These are phyloP conservation scores for Agrochola macilenta DNA, from an alignment of 2,888 invertebrate genomes.

Conservation along the genomic window DNA sequence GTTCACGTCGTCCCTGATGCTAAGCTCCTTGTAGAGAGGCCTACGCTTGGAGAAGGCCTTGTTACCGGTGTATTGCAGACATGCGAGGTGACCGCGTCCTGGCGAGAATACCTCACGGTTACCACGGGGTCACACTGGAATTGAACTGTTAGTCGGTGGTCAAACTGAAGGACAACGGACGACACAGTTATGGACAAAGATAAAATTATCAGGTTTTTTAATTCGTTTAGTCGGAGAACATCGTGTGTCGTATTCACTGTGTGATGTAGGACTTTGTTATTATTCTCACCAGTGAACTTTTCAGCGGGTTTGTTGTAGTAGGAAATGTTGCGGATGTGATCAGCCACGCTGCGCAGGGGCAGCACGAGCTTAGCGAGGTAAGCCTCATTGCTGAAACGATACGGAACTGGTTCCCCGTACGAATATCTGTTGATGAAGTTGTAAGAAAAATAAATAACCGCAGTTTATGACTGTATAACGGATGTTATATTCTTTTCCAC, in stretches of 20 bases:
- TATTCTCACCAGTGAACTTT: slow-evolving; percentile 92
- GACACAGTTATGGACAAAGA: slow-evolving; percentile 56
- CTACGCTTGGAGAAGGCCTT: slow-evolving; percentile 94
- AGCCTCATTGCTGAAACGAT: slow-evolving; percentile 92
- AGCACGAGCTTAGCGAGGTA: slow-evolving; percentile 93
- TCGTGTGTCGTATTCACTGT: slow-evolving; percentile 60
- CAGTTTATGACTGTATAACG: slow-evolving; percentile 48
- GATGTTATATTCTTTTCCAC: slow-evolving; percentile 47
- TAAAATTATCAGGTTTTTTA: slow-evolving; percentile 61
- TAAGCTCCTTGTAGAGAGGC: slow-evolving; percentile 93
- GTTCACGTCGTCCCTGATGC: slow-evolving; percentile 96
- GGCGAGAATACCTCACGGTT: slow-evolving; percentile 87
- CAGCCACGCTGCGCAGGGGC: slow-evolving; percentile 91
- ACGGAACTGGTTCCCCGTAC: slow-evolving; percentile 89
- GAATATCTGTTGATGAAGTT: slow-evolving; percentile 85
- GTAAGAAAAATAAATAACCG: slow-evolving; percentile 41
- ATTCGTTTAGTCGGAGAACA: slow-evolving; percentile 68
- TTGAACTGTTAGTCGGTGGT: slow-evolving; percentile 82
- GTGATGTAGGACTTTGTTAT: slow-evolving; percentile 58
- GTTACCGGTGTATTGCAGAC: slow-evolving; percentile 95
- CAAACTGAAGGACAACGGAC: slow-evolving; percentile 67
- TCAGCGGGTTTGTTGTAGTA: slow-evolving; percentile 93
- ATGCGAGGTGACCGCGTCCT: slow-evolving; percentile 96
- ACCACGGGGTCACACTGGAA: slow-evolving; percentile 84
- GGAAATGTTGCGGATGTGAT: slow-evolving; percentile 91